A percentile compares a stretch with the other conserved stretches of the same genome.
Conservation (phyloP, 2,797 vertebrate genomes). For the Dallia pectoralis region DNA sequence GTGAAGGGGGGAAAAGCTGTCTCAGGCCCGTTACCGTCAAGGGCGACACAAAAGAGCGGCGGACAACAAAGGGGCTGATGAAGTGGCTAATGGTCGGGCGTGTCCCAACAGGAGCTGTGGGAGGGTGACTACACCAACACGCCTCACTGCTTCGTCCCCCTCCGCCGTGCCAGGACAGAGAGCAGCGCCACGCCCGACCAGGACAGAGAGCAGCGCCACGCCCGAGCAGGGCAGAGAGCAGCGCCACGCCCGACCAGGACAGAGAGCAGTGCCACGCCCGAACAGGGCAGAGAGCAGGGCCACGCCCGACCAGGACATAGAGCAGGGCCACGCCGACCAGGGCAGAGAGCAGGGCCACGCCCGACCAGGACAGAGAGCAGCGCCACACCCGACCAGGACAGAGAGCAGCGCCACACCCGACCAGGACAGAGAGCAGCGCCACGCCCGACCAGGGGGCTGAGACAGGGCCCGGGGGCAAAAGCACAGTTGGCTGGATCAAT, state of each 20-base stretch:
- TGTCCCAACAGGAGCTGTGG: constrained; percentile 70
- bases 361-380: constrained; percentile 53
- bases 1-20: constrained; percentile 38
- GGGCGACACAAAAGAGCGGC: constrained; percentile 69
- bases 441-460: constrained; percentile 58
- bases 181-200: constrained; percentile 52
- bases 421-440: constrained; percentile 54
- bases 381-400: too few relatives aligned
- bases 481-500: constrained; percentile 61
- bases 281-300: constrained; percentile 65
- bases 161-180: constrained; percentile 51
- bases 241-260: too few relatives aligned
- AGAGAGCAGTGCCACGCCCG: too few relatives aligned
- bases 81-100: constrained; percentile 76
- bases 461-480: constrained; percentile 59
- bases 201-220: too few relatives aligned
- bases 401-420: constrained; percentile 53
- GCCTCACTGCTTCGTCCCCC: constrained; percentile 57
- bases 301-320: too few relatives aligned
- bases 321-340: constrained; percentile 52
- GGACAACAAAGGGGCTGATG: constrained; percentile 76
- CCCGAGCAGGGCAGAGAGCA: constrained; percentile 53
- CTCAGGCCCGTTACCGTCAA: constrained; percentile 65
- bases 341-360: too few relatives aligned
- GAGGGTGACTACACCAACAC: constrained; percentile 62